Evolutionary conservation across 2,797 vertebrate genomes (phyloP).

Genomic region (Meda fulgida): DNA sequence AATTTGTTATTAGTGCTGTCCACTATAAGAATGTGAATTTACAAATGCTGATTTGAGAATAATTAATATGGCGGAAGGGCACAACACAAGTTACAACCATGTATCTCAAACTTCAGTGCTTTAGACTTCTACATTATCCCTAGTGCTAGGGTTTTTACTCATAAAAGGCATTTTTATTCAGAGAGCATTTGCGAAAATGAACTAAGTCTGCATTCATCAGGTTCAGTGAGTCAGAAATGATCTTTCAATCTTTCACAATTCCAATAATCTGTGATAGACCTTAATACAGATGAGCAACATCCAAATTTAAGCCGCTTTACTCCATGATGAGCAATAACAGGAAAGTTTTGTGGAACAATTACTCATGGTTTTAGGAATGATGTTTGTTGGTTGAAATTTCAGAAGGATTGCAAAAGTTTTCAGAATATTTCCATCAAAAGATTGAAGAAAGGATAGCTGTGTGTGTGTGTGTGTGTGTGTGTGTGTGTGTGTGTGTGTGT

Average conservation of each 20-base stretch:
- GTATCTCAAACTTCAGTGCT: background rate
- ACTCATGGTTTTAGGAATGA: background rate
- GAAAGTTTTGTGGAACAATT: background rate
- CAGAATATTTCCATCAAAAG: background rate
- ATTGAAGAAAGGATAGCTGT: background rate
- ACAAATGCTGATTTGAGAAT: background rate
- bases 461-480: background rate
- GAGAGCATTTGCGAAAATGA: conserved; percentile 28
- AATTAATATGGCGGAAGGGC: background rate
- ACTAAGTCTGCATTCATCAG: conserved; percentile 33
- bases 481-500: background rate
- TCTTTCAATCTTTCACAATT: conserved; percentile 41
- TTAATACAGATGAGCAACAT: conserved; percentile 32
- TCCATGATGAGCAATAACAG: background rate
- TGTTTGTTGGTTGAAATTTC: background rate
- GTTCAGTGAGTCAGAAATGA: conserved; percentile 32
- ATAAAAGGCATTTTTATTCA: background rate
- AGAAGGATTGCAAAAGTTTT: background rate
- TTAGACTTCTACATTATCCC: background rate
- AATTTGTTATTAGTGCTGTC: background rate
- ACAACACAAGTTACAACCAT: background rate
- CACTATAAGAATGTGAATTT: background rate
- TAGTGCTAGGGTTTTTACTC: background rate
- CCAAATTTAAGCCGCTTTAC: conserved; percentile 18
- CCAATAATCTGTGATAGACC: conserved; percentile 16